Evolutionary conservation across 1,140 invertebrate species (phyloP), one percentile per base, ranked within the genome.

Genomic region (Orchesella cincta): DNA sequence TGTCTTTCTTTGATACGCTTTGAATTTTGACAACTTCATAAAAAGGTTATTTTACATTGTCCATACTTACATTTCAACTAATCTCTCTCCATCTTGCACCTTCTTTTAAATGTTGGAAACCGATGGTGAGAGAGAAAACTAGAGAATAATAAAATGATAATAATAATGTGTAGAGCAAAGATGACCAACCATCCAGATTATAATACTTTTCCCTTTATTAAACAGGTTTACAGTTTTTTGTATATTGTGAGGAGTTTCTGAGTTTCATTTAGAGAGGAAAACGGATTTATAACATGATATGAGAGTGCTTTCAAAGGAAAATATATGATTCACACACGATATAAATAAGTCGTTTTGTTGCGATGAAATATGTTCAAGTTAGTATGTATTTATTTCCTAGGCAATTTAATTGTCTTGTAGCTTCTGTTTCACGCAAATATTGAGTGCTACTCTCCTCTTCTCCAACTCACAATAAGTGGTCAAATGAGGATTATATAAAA

Each of bases 1-100:
- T 46, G 39, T 46, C 39, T 46, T 20, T 46, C 20, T 20, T 46
- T 46, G 39, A 20, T 46, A 46, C 39, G 8, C 62, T 23, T 23
- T 8, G 8, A 29, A 67, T 12, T 67, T 67, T 67, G 62, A 67
- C 62, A 67, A 31, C 62, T 67, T 67, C 26, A 67, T 67, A 67
- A n/a, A n/a, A n/a, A n/a, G n/a, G n/a, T n/a, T n/a, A n/a, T n/a
- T n/a, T n/a, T n/a, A n/a, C n/a, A n/a, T n/a, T n/a, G n/a, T n/a
- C n/a, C n/a, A n/a, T n/a, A n/a, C n/a, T n/a, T n/a, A n/a, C n/a
- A n/a, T n/a, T n/a, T n/a, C n/a, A n/a, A n/a, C n/a, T n/a, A n/a
- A n/a, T n/a, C n/a, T n/a, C n/a, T n/a, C n/a, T n/a, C n/a, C n/a
- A n/a, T n/a, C n/a, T n/a, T n/a, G n/a, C n/a, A n/a, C n/a, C n/a